phyloP scores from a whole-genome alignment of 2,113 vertebrate genomes.

The Sinocyclocheilus rhinocerous region DNA sequence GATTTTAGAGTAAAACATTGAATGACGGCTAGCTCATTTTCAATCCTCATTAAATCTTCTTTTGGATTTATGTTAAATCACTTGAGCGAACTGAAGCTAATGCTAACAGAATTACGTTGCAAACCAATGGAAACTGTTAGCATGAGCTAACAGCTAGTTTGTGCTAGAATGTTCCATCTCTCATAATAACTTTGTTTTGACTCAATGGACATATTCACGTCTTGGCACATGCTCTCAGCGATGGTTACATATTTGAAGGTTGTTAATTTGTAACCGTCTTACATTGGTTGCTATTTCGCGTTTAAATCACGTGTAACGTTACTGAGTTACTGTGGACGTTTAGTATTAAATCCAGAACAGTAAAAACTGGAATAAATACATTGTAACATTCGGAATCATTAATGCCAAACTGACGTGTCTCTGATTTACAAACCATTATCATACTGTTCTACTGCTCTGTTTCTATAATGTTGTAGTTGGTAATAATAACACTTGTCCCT shows the following conservation, averaged over 20 bases:
- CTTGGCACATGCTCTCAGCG: not conserved
- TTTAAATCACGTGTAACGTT: no score
- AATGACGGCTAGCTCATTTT: not conserved
- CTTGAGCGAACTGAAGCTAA: slow-evolving; percentile 26
- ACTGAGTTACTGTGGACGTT: not conserved
- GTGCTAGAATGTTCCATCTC: slow-evolving; percentile 44
- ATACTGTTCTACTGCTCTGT: not conserved
- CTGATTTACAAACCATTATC: not conserved
- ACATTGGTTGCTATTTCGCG: not conserved
- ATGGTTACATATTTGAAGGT: not conserved
- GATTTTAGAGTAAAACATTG: not conserved
- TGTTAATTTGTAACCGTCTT: not conserved
- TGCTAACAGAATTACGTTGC: not conserved
- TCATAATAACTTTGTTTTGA: not conserved
- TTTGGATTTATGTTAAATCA: not conserved
- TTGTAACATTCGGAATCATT: not conserved
- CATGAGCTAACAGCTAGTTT: slow-evolving; percentile 5
- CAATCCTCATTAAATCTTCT: not conserved
- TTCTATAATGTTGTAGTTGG: not conserved
- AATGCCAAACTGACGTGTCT: not conserved
- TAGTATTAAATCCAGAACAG: not conserved
- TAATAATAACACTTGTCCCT: not conserved
- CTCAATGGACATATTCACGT: not conserved
- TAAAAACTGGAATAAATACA: not conserved
- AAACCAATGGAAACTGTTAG: slow-evolving; percentile 8